Conservation (phyloP, 2,888 invertebrate genomes). For the Machimus rusticus region DNA sequence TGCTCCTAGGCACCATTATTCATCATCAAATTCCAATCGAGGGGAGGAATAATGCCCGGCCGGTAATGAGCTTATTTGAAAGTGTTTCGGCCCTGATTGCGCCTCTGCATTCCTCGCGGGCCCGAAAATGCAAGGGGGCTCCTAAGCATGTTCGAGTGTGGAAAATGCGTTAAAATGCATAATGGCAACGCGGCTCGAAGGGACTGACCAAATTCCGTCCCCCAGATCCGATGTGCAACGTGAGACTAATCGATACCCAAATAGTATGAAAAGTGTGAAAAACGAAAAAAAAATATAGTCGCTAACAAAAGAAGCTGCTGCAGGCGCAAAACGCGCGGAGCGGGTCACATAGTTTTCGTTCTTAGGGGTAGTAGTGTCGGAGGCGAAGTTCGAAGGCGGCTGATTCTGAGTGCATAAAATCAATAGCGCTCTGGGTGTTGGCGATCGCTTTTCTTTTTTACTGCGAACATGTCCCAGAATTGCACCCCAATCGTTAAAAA, state of each 20-base stretch:
- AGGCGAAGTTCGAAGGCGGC: slow-evolving; percentile 11
- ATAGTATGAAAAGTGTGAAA: slow-evolving; percentile 10
- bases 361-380: not conserved
- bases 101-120: not conserved
- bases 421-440: slow-evolving; percentile 12
- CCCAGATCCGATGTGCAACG: not conserved
- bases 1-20: not conserved
- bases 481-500: slow-evolving; percentile 2
- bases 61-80: not conserved
- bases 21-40: not conserved
- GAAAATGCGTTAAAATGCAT: not conserved
- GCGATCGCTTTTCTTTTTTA: not conserved
- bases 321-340: not conserved
- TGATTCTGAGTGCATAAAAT: slow-evolving; percentile 21
- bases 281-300: not conserved
- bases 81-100: not conserved
- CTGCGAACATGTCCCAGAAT: not conserved
- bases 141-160: not conserved
- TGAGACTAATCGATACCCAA: slow-evolving; percentile 26
- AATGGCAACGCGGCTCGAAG: not conserved
- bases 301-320: not conserved
- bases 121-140: not conserved
- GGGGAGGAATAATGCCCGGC: not conserved
- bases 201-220: not conserved
- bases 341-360: slow-evolving; percentile 17